phyloP scores from a whole-genome alignment of 2,888 invertebrate species.

The Apodemia mormo region DNA sequence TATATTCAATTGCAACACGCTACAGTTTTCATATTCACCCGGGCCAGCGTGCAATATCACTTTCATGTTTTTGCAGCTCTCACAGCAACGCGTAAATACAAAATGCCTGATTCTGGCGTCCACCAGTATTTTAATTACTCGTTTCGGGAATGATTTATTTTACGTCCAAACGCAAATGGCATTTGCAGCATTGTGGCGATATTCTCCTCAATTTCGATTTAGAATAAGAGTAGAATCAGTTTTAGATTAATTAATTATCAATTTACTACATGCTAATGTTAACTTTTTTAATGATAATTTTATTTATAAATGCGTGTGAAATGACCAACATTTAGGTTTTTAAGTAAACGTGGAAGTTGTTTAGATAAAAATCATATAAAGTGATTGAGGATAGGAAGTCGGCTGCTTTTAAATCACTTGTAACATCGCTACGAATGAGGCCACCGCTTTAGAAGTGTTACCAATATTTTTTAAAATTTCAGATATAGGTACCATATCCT shows the following conservation, averaged over 20 bases:
- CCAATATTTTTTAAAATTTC: not conserved
- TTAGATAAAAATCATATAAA: constrained; percentile 21
- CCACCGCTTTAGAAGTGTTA: not conserved
- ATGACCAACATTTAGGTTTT: constrained; percentile 20
- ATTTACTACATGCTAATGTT: not conserved
- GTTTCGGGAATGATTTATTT: constrained; percentile 78
- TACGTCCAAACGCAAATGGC: constrained; percentile 55
- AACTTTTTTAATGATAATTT: not conserved
- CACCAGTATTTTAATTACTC: constrained; percentile 80
- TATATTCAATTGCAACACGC: constrained; percentile 32
- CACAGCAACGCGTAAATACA: constrained; percentile 59
- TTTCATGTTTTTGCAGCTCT: constrained; percentile 51
- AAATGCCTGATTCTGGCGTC: constrained; percentile 72
- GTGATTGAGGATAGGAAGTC: constrained; percentile 24
- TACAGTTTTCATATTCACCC: constrained; percentile 47
- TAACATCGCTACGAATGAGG: constrained; percentile 13
- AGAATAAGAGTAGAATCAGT: constrained; percentile 16
- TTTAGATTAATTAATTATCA: not conserved
- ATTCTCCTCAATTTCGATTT: constrained; percentile 42
- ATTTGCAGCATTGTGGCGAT: constrained; percentile 47
- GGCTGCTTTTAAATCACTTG: constrained; percentile 20
- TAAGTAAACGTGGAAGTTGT: constrained; percentile 21
- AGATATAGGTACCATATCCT: too few relatives aligned
- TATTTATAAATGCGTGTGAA: constrained; percentile 20
- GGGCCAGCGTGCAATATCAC: constrained; percentile 47